Base-by-base conservation (phyloP, 1,140 invertebrate species). In the Halictus rubicundus region DNA sequence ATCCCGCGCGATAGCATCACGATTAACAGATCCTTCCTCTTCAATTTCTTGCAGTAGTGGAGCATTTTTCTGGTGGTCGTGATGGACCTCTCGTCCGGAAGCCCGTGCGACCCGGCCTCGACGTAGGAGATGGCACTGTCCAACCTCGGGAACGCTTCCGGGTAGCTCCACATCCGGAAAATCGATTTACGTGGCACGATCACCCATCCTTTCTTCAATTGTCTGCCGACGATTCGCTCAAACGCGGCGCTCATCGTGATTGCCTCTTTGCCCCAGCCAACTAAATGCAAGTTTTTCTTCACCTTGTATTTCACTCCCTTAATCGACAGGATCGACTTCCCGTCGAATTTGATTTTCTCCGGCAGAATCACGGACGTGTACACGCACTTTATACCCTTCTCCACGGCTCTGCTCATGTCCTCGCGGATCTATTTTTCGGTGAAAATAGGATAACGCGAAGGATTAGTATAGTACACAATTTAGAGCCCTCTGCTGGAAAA, bases 191-290 rank as follows among this genome's bases (percentile, higher is more conserved):
- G 78, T 3, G 88, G 87, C 0, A 89, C 82, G 27, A 91, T 77
- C 25, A 91, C 68, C 73, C 81, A 91, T 74, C 90, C 88, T 65
- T 73, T 87, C 61, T 81, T 88, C 37, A 91, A 74, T 68, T 91
- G 85, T 59, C 87, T 83, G 2, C 82, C 84, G 12, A 91, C 82
- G 19, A 91, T 64, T 65, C 78, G 86, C 68, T 90, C 88, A n/a
- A 91, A 83, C 16, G 85, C 54, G 0, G 82, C 69, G 27, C 88
- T 85, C 72, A 89, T 77, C 39, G 78, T 78, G 10, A 84, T 57
- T 1, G 81, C 83, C 57, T 91, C 87, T 16, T 68, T 76, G n/a
- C 90, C 88, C 90, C 90, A 90, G 23, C 88, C 89, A 16, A 89
- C 72, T 10, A 89, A 77, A 23, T 90, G 86, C 23, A 91, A 82